Base-by-base conservation (phyloP, 2,888 invertebrate genomes). In the Byasa hedistus region DNA sequence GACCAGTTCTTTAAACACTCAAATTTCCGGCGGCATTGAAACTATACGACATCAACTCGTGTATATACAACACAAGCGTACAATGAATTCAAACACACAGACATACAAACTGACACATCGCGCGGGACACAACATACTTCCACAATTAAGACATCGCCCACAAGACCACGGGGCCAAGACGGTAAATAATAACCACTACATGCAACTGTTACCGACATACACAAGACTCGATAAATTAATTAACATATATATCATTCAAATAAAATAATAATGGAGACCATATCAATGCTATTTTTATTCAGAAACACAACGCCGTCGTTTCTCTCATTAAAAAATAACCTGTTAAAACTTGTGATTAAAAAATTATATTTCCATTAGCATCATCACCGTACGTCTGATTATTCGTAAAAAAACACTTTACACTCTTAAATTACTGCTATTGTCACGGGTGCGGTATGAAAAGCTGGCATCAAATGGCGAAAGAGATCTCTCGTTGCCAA, bases 21-120 rank as follows among this genome's bases (percentile, higher is more conserved):
- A 7, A 51, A 61, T 3, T n/a, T 17, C 15, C 17, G 61, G 22
- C n/a, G n/a, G 23, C 22, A 52, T 61, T 68, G 75, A 72, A 73
- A 73, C 73, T 79, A 73, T 73, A 69, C 72, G 67, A 68, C 15
- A 39, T 39, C 3, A 15, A 39, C 39, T 39, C 39, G 39, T 39
- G 39, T 39, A 39, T 39, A 39, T 15, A 80, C 79, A 74, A 81
- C 77, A 82, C 83, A 81, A 82, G 79, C 83, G 81, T 77, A 80
- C 84, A 71, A 68, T 73, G 72, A 72, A 70, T 73, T 70, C 71
- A 76, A 75, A 72, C 76, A 74, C 70, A 74, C 75, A 69, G 71
- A 72, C 76, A 75, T 73, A 77, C 73, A 74, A 75, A 76, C 72
- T 65, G 72, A 77, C 75, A 71, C 75, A 71, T 73, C 69, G 48